phyloP scores from a whole-genome alignment of 2,888 invertebrate genomes.

The Apeira syringaria region DNA sequence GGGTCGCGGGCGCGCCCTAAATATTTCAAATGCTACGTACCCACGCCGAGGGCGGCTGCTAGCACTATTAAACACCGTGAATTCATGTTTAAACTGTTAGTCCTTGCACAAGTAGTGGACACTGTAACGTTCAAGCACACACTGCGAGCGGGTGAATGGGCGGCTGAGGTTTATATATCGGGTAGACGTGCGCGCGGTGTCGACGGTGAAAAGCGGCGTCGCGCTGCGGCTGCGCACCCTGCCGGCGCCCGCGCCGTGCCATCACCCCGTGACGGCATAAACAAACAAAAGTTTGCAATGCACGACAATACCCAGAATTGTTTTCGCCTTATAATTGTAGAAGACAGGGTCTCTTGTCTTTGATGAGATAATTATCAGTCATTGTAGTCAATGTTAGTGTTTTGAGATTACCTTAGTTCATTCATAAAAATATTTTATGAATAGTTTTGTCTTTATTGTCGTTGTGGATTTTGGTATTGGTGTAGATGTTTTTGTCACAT shows the following conservation, averaged over 20 bases:
- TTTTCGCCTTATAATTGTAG: too few species aligned
- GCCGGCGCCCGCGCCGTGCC: constrained; percentile 35
- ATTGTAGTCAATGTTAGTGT: constrained; percentile 3
- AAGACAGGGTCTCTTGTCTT: too few species aligned
- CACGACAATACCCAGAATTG: too few species aligned
- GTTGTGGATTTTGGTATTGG: not conserved
- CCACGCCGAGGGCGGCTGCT: constrained; percentile 87
- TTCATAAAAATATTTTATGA: constrained; percentile 20
- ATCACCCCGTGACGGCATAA: constrained; percentile 32
- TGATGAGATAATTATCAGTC: not conserved
- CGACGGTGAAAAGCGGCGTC: constrained; percentile 70
- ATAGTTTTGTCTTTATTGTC: constrained; percentile 1
- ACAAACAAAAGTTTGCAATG: constrained; percentile 16
- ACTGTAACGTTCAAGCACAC: constrained; percentile 81
- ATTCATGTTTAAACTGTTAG: constrained; percentile 78
- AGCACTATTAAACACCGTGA: constrained; percentile 83
- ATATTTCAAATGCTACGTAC: constrained; percentile 84
- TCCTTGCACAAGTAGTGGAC: constrained; percentile 77
- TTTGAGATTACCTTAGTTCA: constrained; percentile 12
- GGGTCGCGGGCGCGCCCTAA: constrained; percentile 59
- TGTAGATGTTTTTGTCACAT: too few species aligned
- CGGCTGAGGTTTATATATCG: constrained; percentile 78
- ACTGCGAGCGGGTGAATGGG: constrained; percentile 83
- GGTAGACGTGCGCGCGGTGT: constrained; percentile 67
- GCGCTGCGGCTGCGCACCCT: constrained; percentile 50